Evolutionary conservation across 2,888 invertebrate genomes (phyloP).

Genomic region (Pyrochroa serraticornis): DNA sequence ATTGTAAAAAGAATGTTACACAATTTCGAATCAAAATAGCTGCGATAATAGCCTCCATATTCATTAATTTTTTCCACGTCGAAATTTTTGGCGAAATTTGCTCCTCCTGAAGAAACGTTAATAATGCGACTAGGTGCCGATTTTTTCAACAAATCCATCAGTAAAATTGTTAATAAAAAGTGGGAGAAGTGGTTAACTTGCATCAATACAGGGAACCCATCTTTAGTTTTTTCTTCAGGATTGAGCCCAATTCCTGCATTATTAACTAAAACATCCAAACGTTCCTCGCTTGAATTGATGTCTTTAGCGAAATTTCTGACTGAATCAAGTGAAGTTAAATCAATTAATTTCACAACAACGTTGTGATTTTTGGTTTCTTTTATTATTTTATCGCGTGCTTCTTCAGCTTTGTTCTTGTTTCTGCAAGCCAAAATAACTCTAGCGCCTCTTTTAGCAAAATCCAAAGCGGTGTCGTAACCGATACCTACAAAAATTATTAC

Average conservation of each 20-base stretch:
- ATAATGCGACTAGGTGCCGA: conserved; percentile 52
- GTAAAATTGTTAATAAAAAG: conserved; percentile 71
- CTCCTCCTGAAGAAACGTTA: conserved; percentile 47
- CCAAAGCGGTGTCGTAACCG: too few relatives aligned
- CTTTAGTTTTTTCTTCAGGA: conserved; percentile 62
- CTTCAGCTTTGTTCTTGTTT: too few relatives aligned
- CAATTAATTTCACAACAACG: conserved; percentile 57
- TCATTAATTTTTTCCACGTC: conserved; percentile 43
- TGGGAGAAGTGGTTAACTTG: conserved; percentile 76
- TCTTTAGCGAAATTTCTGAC: conserved; percentile 69
- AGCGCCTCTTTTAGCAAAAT: not conserved
- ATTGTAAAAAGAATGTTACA: conserved; percentile 51
- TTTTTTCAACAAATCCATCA: conserved; percentile 56
- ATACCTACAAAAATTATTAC: too few relatives aligned
- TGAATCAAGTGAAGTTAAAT: conserved; percentile 63
- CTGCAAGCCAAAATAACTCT: not conserved
- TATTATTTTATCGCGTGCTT: too few relatives aligned
- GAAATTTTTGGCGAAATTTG: conserved; percentile 41
- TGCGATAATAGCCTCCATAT: conserved; percentile 34
- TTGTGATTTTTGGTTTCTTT: conserved; percentile 51
- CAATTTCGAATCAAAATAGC: conserved; percentile 52
- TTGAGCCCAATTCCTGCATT: conserved; percentile 67
- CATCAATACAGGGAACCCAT: conserved; percentile 71
- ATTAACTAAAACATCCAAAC: conserved; percentile 68
- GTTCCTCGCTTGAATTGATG: conserved; percentile 61